phyloP scores from a whole-genome alignment of 2,888 invertebrate species.

The Ethmia dodecea region DNA sequence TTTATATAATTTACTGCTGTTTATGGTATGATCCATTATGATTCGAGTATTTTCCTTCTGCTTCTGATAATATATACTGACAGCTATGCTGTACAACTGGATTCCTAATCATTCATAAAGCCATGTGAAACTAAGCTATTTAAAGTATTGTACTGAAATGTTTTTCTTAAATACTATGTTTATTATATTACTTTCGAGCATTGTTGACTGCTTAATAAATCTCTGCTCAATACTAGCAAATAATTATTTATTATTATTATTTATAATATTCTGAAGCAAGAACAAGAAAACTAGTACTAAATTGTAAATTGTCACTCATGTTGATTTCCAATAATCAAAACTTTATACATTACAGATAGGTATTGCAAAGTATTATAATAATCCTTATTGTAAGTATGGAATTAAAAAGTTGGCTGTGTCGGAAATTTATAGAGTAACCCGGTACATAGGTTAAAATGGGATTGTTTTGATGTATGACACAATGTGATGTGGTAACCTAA shows the following conservation, averaged over 20 bases:
- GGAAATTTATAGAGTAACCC: conserved; percentile 27
- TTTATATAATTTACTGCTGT: conserved; percentile 61
- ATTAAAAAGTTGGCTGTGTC: conserved; percentile 62
- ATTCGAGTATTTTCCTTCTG: conserved; percentile 10
- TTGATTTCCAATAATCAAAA: conserved; percentile 6
- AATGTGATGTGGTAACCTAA: conserved; percentile 25
- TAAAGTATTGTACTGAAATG: too few relatives aligned
- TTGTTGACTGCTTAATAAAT: background rate
- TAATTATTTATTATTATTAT: conserved; percentile 1
- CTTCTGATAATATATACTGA: too few relatives aligned
- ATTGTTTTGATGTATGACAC: conserved; percentile 13
- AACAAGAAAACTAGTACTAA: too few relatives aligned
- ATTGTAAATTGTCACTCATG: conserved; percentile 9
- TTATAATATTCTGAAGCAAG: too few relatives aligned
- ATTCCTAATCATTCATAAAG: too few relatives aligned
- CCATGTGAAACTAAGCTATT: too few relatives aligned
- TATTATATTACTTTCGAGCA: background rate
- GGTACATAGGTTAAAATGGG: conserved; percentile 22
- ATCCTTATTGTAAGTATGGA: conserved; percentile 44
- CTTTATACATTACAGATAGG: conserved; percentile 12
- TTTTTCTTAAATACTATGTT: background rate
- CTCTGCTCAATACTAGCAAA: conserved; percentile 21
- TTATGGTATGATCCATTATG: conserved; percentile 42
- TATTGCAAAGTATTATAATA: conserved; percentile 40
- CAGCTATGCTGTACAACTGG: too few relatives aligned